Percentiles rank a stretch among this genome's conserved stretches.
phyloP scores from a whole-genome alignment of 2,888 invertebrate species.

The Emmelina monodactyla region DNA sequence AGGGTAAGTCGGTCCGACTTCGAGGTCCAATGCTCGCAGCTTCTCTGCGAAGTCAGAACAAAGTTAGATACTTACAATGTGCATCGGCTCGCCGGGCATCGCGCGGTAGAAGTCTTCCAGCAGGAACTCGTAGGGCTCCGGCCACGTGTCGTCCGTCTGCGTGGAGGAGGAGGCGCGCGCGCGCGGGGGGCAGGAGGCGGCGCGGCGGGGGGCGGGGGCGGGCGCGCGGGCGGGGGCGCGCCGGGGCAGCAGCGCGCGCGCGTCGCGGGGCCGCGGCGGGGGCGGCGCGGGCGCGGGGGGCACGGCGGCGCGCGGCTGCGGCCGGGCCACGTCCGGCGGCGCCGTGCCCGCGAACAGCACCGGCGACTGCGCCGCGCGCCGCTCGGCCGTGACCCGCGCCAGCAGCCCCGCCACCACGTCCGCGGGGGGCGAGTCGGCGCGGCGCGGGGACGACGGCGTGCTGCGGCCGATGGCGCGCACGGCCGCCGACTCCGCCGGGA shows the following conservation, averaged over 20 bases:
- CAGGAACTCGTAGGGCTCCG: constrained; percentile 77
- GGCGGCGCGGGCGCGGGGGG: constrained; percentile 55
- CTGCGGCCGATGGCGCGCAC: constrained; percentile 69
- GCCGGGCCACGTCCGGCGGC: constrained; percentile 32
- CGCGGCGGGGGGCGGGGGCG: constrained; percentile 11
- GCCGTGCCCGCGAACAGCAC: constrained; percentile 47
- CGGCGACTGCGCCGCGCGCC: constrained; percentile 48
- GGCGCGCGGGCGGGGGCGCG: constrained; percentile 13
- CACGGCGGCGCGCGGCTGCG: constrained; percentile 30
- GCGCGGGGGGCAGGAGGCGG: constrained; percentile 11
- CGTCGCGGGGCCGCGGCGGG: constrained; percentile 16
- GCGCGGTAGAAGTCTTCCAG: constrained; percentile 71
- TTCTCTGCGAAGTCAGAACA: constrained; percentile 3
- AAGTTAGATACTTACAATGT: constrained; percentile 21
- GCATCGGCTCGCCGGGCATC: constrained; percentile 29
- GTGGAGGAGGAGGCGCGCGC: constrained; percentile 22
- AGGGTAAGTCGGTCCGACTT: too few species aligned
- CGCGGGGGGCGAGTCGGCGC: constrained; percentile 64
- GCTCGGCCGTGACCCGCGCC: constrained; percentile 58
- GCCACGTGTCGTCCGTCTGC: constrained; percentile 77
- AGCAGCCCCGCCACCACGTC: constrained; percentile 30
- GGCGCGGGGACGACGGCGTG: constrained; percentile 71
- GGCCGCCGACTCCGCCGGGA: constrained; percentile 69
- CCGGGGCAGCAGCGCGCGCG: constrained; percentile 7
- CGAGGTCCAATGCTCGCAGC: constrained; percentile 17